Conservation (phyloP, 2,888 invertebrate species). For the Platycheirus albimanus region DNA sequence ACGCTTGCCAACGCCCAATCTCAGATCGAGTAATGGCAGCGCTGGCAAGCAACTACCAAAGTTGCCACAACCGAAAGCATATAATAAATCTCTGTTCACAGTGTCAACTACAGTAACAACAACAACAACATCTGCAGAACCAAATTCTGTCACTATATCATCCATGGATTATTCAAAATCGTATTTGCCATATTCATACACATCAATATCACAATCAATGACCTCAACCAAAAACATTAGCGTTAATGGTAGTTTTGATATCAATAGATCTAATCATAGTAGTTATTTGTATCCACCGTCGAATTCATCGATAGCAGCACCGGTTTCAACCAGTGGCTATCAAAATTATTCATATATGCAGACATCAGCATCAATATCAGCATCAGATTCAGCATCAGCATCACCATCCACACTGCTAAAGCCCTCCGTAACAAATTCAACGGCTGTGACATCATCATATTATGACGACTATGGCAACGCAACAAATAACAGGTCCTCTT, state of each 20-base stretch:
- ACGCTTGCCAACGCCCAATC: constrained; percentile 77
- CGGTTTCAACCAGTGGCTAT: constrained; percentile 54
- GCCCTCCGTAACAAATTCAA: constrained; percentile 49
- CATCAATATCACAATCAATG: constrained; percentile 56
- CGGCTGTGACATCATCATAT: constrained; percentile 44
- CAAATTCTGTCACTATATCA: constrained; percentile 12
- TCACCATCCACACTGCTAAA: constrained; percentile 52
- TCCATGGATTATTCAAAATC: constrained; percentile 59
- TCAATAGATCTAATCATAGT: constrained; percentile 52
- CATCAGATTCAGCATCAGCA: constrained; percentile 48
- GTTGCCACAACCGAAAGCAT: constrained; percentile 70
- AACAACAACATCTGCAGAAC: constrained; percentile 12
- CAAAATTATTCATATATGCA: constrained; percentile 52
- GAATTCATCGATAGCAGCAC: constrained; percentile 48
- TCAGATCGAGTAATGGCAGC: constrained; percentile 37
- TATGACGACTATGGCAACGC: constrained; percentile 44
- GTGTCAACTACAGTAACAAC: no score
- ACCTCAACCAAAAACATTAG: constrained; percentile 43
- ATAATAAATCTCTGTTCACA: constrained; percentile 40
- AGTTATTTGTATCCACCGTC: constrained; percentile 62
- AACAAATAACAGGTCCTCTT: constrained; percentile 27
- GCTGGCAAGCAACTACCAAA: constrained; percentile 78
- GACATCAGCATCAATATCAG: constrained; percentile 46
- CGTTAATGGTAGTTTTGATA: constrained; percentile 41
- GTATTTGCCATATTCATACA: constrained; percentile 55